A percentile compares a stretch with the other conserved stretches of the same genome.
Evolutionary conservation across 2,888 invertebrate genomes (phyloP).

Genomic region (Chesias legatella): DNA sequence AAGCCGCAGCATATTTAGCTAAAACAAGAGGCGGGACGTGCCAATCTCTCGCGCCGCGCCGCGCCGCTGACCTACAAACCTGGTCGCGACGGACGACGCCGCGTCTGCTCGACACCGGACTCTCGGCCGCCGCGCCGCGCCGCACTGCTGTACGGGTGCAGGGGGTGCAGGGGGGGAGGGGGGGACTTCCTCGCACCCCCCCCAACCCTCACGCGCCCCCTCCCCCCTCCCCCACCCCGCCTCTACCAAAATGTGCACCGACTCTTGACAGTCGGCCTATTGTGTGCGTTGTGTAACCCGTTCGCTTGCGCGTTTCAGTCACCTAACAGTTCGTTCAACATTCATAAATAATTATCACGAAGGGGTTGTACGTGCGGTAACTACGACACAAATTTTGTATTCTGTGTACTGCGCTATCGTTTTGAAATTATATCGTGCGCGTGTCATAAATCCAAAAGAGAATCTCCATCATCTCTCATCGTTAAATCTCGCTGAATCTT

Average conservation of each 20-base stretch:
- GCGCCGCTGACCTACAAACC: constrained; percentile 24
- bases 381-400: too few relatives aligned
- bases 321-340: too few relatives aligned
- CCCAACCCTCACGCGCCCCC: constrained; percentile 31
- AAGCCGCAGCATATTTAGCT: constrained; percentile 16
- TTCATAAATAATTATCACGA: too few relatives aligned
- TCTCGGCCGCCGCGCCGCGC: too few relatives aligned
- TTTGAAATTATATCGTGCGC: too few relatives aligned
- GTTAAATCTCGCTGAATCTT: too few relatives aligned
- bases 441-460: too few relatives aligned
- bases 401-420: too few relatives aligned
- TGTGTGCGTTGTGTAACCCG: background rate
- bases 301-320: too few relatives aligned
- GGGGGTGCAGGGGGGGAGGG: background rate
- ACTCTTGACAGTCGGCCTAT: constrained; percentile 12
- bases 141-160: constrained; percentile 57
- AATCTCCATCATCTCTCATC: too few relatives aligned
- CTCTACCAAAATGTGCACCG: constrained; percentile 27
- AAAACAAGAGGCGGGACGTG: constrained; percentile 14
- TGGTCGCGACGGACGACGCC: constrained; percentile 35
- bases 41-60: constrained; percentile 13
- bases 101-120: constrained; percentile 39
- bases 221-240: constrained; percentile 37
- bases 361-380: too few relatives aligned
- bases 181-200: constrained; percentile 1